Evolutionary conservation across 2,797 vertebrate genomes (phyloP).

Genomic region (Phoeniculus purpureus): DNA sequence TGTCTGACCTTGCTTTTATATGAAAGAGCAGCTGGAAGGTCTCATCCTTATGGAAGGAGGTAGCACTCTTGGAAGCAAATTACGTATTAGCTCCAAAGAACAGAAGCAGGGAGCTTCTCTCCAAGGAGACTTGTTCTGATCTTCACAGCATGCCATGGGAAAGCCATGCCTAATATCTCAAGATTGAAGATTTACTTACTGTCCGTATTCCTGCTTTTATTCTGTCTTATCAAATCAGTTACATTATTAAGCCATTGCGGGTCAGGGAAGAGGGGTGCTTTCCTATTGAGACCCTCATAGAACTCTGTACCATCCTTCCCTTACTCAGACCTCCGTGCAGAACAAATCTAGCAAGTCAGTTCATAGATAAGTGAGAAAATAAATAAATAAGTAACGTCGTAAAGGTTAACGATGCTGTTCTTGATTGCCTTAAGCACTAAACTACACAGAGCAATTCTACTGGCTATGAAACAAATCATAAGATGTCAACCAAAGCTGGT

Average conservation of each 20-base stretch:
- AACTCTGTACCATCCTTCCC: neutral
- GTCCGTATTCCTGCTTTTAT: neutral
- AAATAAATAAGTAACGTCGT: neutral
- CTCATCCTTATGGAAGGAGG: neutral
- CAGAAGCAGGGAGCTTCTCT: neutral
- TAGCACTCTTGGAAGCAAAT: neutral
- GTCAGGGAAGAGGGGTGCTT: neutral
- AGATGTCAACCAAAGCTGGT: conserved; percentile 5
- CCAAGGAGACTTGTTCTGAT: neutral
- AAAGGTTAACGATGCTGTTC: neutral
- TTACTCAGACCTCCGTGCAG: rapidly evolving
- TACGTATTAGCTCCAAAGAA: neutral
- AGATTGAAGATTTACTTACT: neutral
- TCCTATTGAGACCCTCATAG: neutral
- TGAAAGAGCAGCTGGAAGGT: neutral
- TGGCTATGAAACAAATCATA: conserved; percentile 18
- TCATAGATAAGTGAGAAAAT: conserved; percentile 17
- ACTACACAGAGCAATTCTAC: neutral
- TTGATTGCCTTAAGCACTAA: neutral
- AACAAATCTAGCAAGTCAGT: neutral
- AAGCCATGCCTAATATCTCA: neutral
- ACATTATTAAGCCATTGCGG: neutral
- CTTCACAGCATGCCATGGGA: neutral
- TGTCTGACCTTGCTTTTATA: neutral
- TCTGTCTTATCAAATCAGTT: neutral